Percentiles rank a stretch among this genome's conserved stretches.
Conservation (phyloP, 2,113 vertebrate species). For the Channa maculata region DNA sequence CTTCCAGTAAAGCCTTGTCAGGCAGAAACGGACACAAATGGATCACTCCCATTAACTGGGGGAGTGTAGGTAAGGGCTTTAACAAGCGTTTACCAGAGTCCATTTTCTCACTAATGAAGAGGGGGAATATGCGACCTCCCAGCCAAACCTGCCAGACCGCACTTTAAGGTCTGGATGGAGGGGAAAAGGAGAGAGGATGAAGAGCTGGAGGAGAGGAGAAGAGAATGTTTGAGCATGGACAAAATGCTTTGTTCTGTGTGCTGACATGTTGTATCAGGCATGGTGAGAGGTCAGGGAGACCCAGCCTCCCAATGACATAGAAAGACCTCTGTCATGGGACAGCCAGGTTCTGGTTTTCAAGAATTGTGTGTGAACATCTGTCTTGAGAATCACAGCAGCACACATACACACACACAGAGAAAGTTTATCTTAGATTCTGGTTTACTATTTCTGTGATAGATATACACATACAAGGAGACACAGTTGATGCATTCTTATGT, state of each 20-base stretch:
- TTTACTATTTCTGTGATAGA: constrained; percentile 13
- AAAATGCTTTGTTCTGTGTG: constrained; percentile 84
- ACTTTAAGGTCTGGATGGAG: constrained; percentile 93
- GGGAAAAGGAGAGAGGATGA: constrained; percentile 65
- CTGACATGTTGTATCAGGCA: constrained; percentile 89
- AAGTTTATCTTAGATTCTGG: constrained; percentile 12
- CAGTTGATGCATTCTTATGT: constrained; percentile 47
- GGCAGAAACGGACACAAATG: constrained; percentile 99
- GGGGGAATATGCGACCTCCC: constrained; percentile 97
- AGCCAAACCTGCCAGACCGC: constrained; percentile 90
- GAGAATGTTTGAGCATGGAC: constrained; percentile 45
- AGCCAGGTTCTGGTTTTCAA: constrained; percentile 14
- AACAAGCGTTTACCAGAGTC: constrained; percentile 99
- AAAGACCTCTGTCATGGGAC: constrained; percentile 22
- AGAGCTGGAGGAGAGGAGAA: constrained; percentile 48
- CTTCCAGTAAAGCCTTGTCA: constrained; percentile 99
- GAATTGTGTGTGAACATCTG: not conserved
- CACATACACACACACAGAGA: constrained; percentile 2
- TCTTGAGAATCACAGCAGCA: constrained; percentile 1
- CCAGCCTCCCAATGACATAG: constrained; percentile 72
- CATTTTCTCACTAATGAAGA: constrained; percentile 99
- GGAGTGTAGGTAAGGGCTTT: constrained; percentile 99
- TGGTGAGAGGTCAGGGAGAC: constrained; percentile 87
- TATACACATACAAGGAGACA: constrained; percentile 33
- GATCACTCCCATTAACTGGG: constrained; percentile 99